Evolutionary conservation across 2,888 invertebrate genomes (phyloP), one percentile per base, ranked within the genome.

Genomic region (Drosophila meridionalis): DNA sequence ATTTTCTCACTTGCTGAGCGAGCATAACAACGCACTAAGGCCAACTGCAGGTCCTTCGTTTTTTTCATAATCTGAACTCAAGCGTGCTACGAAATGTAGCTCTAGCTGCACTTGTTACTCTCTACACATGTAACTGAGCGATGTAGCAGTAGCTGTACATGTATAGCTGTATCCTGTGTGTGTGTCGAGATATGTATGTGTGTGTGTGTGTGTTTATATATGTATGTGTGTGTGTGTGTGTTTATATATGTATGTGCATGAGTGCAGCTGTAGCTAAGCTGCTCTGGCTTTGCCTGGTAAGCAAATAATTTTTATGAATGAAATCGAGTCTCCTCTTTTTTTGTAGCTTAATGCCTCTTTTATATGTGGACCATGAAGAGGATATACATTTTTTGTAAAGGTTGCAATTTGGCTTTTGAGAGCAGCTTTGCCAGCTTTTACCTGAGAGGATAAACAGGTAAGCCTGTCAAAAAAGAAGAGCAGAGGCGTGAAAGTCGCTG

Each of bases 11-110:
- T 14, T n/a, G 11, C 36, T 36, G 36, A 59, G 36, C 26, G 47
- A 6, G 58, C 11, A 57, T 32, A 38, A 64, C 53, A 75, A 55
- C 38, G 40, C 64, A 60, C 64, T 64, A 61, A 76, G 70, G 47
- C 73, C 64, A 78, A 61, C 48, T 43, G 55, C 73, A 73, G 20
- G 48, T 73, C 34, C 53, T 73, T 50, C 48, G 55, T 61, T 34
- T 55, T 64, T 34, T 50, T 36, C 28, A 48, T 50, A 60, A 60
- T 60, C 60, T 50, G 32, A 42, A 42, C 60, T 60, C 60, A 50
- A 30, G 40, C 40, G 32, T 32, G 20, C 50, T 26, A 40, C 40
- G 38, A 59, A 59, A 50, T 32, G 60, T 45, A 36, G 58, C 45
- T 36, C 34, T 58, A 9, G 40, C 59, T 59, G 45, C 58, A 59